Percentiles rank a stretch among this genome's conserved stretches.
Evolutionary conservation across 2,113 vertebrate species (phyloP).

Genomic region (Protobothrops mucrosquamatus): DNA sequence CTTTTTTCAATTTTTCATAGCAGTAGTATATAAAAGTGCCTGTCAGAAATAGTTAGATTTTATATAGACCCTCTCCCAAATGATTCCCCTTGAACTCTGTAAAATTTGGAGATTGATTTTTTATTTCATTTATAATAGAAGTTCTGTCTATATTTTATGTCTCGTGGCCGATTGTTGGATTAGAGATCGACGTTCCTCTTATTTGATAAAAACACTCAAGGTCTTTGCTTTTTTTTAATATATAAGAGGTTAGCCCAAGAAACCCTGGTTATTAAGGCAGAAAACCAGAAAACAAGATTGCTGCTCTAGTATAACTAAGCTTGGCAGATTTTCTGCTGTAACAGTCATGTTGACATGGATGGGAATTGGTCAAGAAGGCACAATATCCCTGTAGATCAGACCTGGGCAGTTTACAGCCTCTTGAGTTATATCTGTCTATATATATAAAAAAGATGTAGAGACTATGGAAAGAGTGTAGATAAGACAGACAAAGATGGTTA

Average conservation of each 20-base stretch:
- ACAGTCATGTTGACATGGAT: background rate
- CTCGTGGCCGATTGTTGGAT: background rate
- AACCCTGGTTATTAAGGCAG: background rate
- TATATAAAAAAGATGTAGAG: background rate
- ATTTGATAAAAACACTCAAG: background rate
- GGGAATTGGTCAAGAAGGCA: background rate
- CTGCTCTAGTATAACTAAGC: background rate
- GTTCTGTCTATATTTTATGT: background rate
- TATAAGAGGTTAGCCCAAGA: background rate
- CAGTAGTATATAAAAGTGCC: background rate
- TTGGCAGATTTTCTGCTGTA: background rate
- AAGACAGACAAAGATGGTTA: background rate
- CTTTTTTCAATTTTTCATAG: background rate
- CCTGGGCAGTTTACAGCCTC: background rate
- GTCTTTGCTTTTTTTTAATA: no score
- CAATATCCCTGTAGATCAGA: background rate
- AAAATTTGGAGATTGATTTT: background rate
- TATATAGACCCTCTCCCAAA: background rate
- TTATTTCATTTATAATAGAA: background rate
- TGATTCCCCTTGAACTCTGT: background rate
- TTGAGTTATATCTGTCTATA: background rate
- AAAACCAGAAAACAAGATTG: background rate
- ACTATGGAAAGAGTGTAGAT: background rate
- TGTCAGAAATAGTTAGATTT: background rate
- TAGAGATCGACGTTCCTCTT: background rate